Percentiles rank a stretch among this genome's conserved stretches.
Conservation (phyloP, 1,140 invertebrate genomes). For the Drosophila varians region DNA sequence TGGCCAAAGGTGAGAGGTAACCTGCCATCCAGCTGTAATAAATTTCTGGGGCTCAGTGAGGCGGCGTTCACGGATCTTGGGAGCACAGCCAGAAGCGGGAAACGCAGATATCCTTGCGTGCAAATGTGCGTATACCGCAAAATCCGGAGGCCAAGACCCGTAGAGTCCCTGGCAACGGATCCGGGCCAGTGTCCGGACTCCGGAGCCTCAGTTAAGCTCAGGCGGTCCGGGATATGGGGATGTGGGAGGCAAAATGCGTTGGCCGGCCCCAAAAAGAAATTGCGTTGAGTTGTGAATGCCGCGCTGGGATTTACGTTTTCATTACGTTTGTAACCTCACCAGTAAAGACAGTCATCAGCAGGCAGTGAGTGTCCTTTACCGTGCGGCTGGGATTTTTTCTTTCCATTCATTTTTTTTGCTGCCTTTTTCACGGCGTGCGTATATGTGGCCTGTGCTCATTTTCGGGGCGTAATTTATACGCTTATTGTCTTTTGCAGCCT, state of each 20-base stretch:
- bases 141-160: constrained; percentile 18
- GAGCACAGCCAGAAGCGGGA: constrained; percentile 6
- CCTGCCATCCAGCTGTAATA: constrained; percentile 55
- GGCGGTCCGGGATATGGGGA: constrained; percentile 14
- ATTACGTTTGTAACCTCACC: constrained; percentile 70
- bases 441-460: constrained; percentile 42
- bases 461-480: constrained; percentile 73
- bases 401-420: background rate
- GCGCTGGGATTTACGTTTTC: constrained; percentile 78
- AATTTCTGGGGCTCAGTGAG: constrained; percentile 67
- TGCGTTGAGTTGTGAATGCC: constrained; percentile 80
- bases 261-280: constrained; percentile 56
- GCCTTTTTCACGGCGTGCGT: background rate
- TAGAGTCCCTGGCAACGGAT: background rate
- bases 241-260: constrained; percentile 22
- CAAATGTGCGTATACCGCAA: constrained; percentile 33
- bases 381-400: constrained; percentile 8
- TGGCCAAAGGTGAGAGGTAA: constrained; percentile 3
- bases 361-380: constrained; percentile 13
- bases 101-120: constrained; percentile 16
- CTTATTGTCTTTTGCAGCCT: constrained; percentile 67
- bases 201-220: constrained; percentile 54
- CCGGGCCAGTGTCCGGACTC: background rate
- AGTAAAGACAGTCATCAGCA: constrained; percentile 20
- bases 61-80: constrained; percentile 39